Conservation (phyloP, 2,888 invertebrate genomes). For the Ornithoptera alexandrae region DNA sequence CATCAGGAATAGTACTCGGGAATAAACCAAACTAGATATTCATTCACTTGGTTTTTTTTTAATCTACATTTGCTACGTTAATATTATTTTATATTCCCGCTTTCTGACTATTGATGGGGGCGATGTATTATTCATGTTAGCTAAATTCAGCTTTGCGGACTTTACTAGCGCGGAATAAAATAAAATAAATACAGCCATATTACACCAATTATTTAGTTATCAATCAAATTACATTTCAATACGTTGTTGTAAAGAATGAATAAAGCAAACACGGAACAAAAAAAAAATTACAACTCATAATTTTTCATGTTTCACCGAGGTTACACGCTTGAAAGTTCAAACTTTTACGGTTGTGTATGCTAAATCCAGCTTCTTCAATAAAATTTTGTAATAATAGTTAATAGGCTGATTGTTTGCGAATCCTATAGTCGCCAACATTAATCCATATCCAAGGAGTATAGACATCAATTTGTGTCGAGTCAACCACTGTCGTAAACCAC, state of each 20-base stretch:
- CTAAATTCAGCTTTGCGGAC: background rate
- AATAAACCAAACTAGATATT: too few relatives aligned
- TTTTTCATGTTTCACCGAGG: background rate
- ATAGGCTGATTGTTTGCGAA: slow-evolving; percentile 82
- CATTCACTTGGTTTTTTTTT: too few relatives aligned
- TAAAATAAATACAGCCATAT: background rate
- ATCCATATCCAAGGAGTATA: slow-evolving; percentile 82
- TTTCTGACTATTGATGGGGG: too few relatives aligned
- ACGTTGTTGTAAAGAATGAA: slow-evolving; percentile 4
- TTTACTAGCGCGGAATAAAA: background rate
- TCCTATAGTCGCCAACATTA: slow-evolving; percentile 82
- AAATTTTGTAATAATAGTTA: slow-evolving; percentile 81
- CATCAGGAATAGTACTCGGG: too few relatives aligned
- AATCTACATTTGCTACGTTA: too few relatives aligned
- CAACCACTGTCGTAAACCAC: slow-evolving; percentile 78
- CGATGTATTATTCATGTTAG: too few relatives aligned
- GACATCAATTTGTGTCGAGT: slow-evolving; percentile 81
- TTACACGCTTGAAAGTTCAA: slow-evolving; percentile 34
- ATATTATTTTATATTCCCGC: too few relatives aligned
- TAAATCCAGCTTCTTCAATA: slow-evolving; percentile 70
- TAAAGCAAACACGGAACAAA: slow-evolving; percentile 1
- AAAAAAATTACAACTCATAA: slow-evolving; percentile 4
- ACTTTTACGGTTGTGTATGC: slow-evolving; percentile 61
- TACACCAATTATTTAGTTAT: slow-evolving; percentile 1
- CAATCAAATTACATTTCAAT: slow-evolving; percentile 13